Percentiles rank a stretch among this genome's conserved stretches.
Evolutionary conservation across 2,113 vertebrate genomes (phyloP).

Genomic region (Zeus faber): DNA sequence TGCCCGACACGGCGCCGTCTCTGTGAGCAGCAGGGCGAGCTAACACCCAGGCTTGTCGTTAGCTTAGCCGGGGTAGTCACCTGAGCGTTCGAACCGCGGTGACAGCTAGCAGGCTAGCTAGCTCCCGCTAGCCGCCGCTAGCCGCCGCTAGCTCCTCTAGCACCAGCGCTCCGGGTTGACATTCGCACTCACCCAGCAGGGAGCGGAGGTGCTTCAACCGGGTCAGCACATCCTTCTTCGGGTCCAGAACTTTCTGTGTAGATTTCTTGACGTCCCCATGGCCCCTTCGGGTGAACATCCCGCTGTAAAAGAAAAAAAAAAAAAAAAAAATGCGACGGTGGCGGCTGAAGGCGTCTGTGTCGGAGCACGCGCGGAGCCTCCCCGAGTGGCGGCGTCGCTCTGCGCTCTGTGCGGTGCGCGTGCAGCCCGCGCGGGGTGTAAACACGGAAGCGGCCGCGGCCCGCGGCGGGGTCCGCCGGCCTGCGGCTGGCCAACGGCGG

Average conservation of each 20-base stretch:
- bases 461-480: too few relatives aligned
- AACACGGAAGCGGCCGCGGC: constrained; percentile 84
- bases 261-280: constrained; percentile 98
- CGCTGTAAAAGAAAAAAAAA: too few relatives aligned
- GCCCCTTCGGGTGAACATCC: constrained; percentile 93
- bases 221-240: constrained; percentile 94
- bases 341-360: constrained; percentile 60
- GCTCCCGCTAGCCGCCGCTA: constrained; percentile 27
- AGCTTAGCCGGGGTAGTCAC: too few relatives aligned
- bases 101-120: constrained; percentile 44
- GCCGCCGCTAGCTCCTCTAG: constrained; percentile 24
- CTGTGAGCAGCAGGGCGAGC: too few relatives aligned
- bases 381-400: constrained; percentile 62
- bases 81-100: constrained; percentile 1
- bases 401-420: too few relatives aligned
- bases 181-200: constrained; percentile 86
- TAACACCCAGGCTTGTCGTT: too few relatives aligned
- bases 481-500: too few relatives aligned
- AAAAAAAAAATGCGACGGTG: constrained; percentile 68
- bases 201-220: constrained; percentile 93
- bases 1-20: too few relatives aligned
- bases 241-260: constrained; percentile 98
- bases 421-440: too few relatives aligned
- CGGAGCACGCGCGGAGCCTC: constrained; percentile 66
- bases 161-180: constrained; percentile 44